Evolutionary conservation across 23 tunicate genomes (phyloP), one percentile per base, ranked within the genome.

Genomic region (Ascidia mentula): DNA sequence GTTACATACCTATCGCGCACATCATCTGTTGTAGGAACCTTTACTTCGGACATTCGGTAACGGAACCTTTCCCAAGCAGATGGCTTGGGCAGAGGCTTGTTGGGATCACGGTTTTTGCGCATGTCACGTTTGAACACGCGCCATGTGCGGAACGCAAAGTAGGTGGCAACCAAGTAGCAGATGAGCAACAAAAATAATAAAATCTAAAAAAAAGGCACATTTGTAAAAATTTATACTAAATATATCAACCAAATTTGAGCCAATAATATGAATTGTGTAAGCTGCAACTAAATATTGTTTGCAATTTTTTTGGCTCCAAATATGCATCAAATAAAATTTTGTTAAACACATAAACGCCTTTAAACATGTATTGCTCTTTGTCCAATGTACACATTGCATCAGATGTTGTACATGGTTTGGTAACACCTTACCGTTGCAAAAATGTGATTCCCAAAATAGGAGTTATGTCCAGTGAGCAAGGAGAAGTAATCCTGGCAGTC

Each of bases 361-460:
- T n/a, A n/a, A n/a, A n/a, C n/a, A n/a, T n/a, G n/a, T n/a, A n/a
- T n/a, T n/a, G n/a, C n/a, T n/a, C n/a, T n/a, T n/a, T n/a, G n/a
- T n/a, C n/a, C n/a, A n/a, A n/a, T n/a, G n/a, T n/a, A n/a, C n/a
- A n/a, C n/a, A n/a, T n/a, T n/a, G n/a, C n/a, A n/a, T n/a, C n/a
- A n/a, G n/a, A n/a, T n/a, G n/a, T n/a, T n/a, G n/a, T n/a, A n/a
- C n/a, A n/a, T n/a, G n/a, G 15, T 69, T 69, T 18, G 12, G 53
- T 42, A 42, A 9, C 13, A 3, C 46, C 95, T 89, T 73, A 92
- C 96, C 17, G 82, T 69, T 32, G 92, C 99, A 76, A 95, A 91
- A 31, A 91, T 72, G 82, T 96, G 97, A 75, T 96, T 96, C 12
- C 94, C 90, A 37, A 53, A 73, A 73, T 96, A 96, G 2, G 97